Percentiles rank a stretch among this genome's conserved stretches.
Evolutionary conservation across 2,888 invertebrate genomes (phyloP).

Genomic region (Heliconius ethilla): DNA sequence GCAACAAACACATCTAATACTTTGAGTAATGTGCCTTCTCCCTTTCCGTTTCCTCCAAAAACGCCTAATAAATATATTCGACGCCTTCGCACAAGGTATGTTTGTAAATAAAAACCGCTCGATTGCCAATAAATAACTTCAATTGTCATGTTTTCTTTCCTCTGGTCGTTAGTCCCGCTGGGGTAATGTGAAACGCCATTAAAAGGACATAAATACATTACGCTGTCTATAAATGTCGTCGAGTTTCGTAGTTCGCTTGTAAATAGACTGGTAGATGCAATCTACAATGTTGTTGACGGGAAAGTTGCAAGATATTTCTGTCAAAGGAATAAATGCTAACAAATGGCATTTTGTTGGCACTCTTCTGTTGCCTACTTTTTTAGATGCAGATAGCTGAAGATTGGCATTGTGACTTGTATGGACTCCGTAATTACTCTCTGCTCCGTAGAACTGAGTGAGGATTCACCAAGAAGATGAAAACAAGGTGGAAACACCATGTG

Average conservation of each 20-base stretch:
- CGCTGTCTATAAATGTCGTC: conserved; percentile 71
- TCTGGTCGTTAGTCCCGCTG: conserved; percentile 56
- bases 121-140: conserved; percentile 66
- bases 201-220: conserved; percentile 78
- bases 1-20: conserved; percentile 18
- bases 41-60: conserved; percentile 15
- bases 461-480: too few relatives aligned
- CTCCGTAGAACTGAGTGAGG: not conserved
- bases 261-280: conserved; percentile 49
- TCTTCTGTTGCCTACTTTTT: conserved; percentile 11
- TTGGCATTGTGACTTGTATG: too few relatives aligned
- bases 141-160: conserved; percentile 71
- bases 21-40: conserved; percentile 17
- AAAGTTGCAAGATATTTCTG: conserved; percentile 46
- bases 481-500: too few relatives aligned
- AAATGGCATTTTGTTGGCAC: conserved; percentile 38
- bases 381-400: not conserved
- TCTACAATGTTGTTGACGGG: conserved; percentile 50
- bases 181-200: conserved; percentile 77
- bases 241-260: conserved; percentile 53
- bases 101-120: conserved; percentile 43
- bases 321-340: conserved; percentile 40
- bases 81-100: conserved; percentile 30
- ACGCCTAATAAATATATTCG: conserved; percentile 32
- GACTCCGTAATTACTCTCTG: not conserved